Evolutionary conservation across 1,140 invertebrate genomes (phyloP).

Genomic region (Procambarus virginalis): DNA sequence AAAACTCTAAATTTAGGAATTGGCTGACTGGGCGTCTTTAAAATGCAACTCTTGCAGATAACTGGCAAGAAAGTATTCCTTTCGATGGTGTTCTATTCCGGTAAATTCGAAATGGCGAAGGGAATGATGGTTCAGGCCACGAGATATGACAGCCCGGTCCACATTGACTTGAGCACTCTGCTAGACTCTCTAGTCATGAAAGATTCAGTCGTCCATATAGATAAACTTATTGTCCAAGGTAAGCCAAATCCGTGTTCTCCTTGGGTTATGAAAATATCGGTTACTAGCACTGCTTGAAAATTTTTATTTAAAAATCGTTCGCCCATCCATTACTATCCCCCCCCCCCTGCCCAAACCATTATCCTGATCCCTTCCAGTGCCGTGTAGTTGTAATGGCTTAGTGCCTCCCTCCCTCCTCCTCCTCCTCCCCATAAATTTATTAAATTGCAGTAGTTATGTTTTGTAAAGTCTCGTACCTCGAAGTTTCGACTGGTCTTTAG

Average conservation of each 20-base stretch:
- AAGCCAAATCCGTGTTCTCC: not conserved
- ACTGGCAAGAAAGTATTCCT: conserved; percentile 13
- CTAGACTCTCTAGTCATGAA: not conserved
- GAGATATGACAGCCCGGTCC: not conserved
- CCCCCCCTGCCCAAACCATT: no score
- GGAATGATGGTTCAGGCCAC: not conserved
- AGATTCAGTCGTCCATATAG: not conserved
- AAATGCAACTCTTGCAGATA: not conserved
- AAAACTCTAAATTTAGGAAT: not conserved
- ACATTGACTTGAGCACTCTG: not conserved
- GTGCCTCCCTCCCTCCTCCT: no score
- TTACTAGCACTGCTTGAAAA: no score
- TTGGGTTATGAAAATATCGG: no score
- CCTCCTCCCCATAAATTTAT: no score
- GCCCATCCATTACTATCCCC: no score
- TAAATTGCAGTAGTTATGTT: no score
- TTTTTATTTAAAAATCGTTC: no score
- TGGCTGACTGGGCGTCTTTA: not conserved
- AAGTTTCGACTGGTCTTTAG: no score
- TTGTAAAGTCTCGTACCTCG: no score
- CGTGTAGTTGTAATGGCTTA: no score
- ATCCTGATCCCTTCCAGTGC: no score
- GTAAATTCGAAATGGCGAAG: not conserved
- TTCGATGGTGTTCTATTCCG: not conserved
- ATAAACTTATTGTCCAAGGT: not conserved